These are phyloP conservation scores for Belgica antarctica DNA, from an alignment of 2,888 invertebrate genomes.

Conservation along the genomic window DNA sequence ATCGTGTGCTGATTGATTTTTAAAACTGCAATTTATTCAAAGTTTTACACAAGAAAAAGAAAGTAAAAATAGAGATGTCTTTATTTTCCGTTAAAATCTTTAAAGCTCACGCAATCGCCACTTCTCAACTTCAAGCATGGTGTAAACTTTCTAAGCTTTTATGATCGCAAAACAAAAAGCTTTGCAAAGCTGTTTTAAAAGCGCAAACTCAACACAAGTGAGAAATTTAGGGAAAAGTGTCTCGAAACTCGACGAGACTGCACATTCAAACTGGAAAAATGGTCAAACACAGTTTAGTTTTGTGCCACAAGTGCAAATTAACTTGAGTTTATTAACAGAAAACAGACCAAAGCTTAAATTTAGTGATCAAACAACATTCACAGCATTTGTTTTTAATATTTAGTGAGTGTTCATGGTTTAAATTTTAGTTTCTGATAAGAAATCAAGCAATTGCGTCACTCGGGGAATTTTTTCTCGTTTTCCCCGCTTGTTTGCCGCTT, in stretches of 20 bases:
- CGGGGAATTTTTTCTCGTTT: background rate
- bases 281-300: constrained; percentile 1
- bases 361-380: background rate
- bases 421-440: too few species aligned
- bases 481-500: too few species aligned
- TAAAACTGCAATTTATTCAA: too few species aligned
- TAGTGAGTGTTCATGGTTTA: background rate
- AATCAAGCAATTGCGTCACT: background rate
- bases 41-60: too few species aligned
- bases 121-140: too few species aligned
- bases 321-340: constrained; percentile 9
- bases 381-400: background rate
- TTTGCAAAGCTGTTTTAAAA: background rate
- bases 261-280: constrained; percentile 22
- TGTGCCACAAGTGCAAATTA: background rate
- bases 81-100: too few species aligned
- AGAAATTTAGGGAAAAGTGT: background rate
- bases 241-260: background rate
- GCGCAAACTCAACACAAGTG: background rate
- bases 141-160: background rate
- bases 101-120: too few species aligned
- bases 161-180: background rate
- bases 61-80: too few species aligned
- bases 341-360: background rate
- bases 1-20: too few species aligned